phyloP scores from a whole-genome alignment of 2,888 invertebrate species.

The Andrena marginata region DNA sequence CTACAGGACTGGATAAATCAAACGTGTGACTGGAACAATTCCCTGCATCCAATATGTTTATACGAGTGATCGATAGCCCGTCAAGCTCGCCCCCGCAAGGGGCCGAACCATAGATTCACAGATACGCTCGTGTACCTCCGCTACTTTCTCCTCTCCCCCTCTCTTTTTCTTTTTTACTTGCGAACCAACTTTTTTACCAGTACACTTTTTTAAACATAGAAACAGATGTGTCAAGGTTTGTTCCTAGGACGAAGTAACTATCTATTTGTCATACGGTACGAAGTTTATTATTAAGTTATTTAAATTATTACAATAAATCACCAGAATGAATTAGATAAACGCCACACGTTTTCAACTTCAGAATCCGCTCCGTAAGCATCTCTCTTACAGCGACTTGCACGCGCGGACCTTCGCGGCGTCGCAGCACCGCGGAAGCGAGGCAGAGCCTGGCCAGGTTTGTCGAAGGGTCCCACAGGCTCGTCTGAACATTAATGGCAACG shows the following conservation, averaged over 20 bases:
- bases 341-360: conserved; percentile 2
- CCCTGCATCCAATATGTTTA: conserved; percentile 14
- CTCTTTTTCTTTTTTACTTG: background rate
- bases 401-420: background rate
- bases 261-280: conserved; percentile 37
- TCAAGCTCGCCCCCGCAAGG: conserved; percentile 16
- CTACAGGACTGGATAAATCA: conserved; percentile 31
- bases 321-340: conserved; percentile 31
- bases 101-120: conserved; percentile 8
- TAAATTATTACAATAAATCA: conserved; percentile 57
- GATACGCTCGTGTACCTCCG: background rate
- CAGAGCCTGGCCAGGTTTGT: background rate
- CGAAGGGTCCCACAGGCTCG: background rate
- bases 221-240: conserved; percentile 12
- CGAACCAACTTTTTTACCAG: conserved; percentile 6
- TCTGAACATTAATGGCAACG: background rate
- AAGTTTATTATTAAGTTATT: conserved; percentile 47
- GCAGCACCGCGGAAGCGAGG: background rate
- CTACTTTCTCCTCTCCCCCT: background rate
- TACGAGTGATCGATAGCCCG: conserved; percentile 16
- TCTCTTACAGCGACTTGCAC: no score
- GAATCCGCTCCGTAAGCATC: background rate
- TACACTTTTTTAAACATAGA: conserved; percentile 30
- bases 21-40: conserved; percentile 23
- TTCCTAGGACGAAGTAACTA: conserved; percentile 19